Evolutionary conservation across 2,888 invertebrate genomes (phyloP).

Genomic region (Chironomus riparius): DNA sequence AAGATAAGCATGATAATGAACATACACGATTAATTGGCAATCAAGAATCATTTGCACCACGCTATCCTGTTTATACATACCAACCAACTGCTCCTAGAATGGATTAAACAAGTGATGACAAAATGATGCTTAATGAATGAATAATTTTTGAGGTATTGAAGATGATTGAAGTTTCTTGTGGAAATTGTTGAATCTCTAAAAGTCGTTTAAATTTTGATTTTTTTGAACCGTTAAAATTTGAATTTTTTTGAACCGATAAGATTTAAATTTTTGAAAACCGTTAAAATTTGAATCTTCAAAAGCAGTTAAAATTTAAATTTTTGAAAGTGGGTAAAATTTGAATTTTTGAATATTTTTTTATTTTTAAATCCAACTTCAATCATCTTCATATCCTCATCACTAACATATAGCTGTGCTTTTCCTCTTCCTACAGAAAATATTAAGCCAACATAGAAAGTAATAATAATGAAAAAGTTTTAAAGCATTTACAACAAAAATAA

Average conservation of each 20-base stretch:
- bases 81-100: slow-evolving; percentile 47
- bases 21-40: slow-evolving; percentile 47
- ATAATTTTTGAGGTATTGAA: background rate
- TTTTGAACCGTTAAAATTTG: too few species aligned
- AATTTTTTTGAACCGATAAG: too few species aligned
- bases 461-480: background rate
- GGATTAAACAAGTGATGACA: background rate
- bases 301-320: too few species aligned
- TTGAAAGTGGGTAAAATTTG: too few species aligned
- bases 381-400: background rate
- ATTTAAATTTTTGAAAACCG: too few species aligned
- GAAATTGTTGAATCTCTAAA: too few species aligned
- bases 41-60: slow-evolving; percentile 46
- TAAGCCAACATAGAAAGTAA: background rate
- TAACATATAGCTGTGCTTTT: background rate
- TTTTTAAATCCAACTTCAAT: too few species aligned
- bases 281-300: too few species aligned
- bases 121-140: background rate
- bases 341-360: too few species aligned
- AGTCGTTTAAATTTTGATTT: too few species aligned
- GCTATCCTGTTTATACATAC: slow-evolving; percentile 52
- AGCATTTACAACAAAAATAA: background rate
- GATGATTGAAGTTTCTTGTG: too few species aligned
- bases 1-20: slow-evolving; percentile 54
- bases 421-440: background rate